Base-by-base conservation (phyloP, 2,888 invertebrate species). In the Venusia cambrica region DNA sequence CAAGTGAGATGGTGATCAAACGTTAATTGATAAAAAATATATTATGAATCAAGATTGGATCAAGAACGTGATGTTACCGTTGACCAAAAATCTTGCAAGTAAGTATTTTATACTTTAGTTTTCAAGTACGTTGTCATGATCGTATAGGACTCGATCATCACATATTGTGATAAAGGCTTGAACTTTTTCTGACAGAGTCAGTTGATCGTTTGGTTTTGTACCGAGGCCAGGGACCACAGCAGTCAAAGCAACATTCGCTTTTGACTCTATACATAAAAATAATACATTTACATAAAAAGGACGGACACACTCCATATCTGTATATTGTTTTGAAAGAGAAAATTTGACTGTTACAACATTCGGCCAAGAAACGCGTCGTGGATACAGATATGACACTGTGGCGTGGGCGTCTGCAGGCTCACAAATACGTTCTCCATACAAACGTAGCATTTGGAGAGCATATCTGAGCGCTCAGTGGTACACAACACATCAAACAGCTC, bases 311-410 rank as follows among this genome's bases (percentile, higher is more conserved):
- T 73, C 71, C 77, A 81, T 84, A 85, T 85, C 84, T 85, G 84
- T 84, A 84, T 50, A 27, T 46, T 34, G 70, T 73, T 54, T 54
- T 35, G 40, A 45, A 34, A 8, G 76, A 79, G 81, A 83, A 78
- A 83, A 83, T 81, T 81, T 80, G 83, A 81, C 79, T 68, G 50
- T 53, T 51, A 48, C 51, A 65, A 67, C 60, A 57, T 18, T 35
- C 30, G 30, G 75, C 68, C 73, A 67, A 70, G 45, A 12, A 60
- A 62, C 76, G 79, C 75, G 73, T 46, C 44, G 43, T 39, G 45
- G 64, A 75, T 80, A 84, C 83, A 84, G 84, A 84, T 83, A 80
- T 81, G 83, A 74, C 64, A 68, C 65, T 70, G 83, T 81, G 83
- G 73, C 81, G 73, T 75, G 68, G 64, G 71, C 66, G 48, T 61